phyloP scores from a whole-genome alignment of 2,113 vertebrate species.

The Brachypodius melanocephalos region DNA sequence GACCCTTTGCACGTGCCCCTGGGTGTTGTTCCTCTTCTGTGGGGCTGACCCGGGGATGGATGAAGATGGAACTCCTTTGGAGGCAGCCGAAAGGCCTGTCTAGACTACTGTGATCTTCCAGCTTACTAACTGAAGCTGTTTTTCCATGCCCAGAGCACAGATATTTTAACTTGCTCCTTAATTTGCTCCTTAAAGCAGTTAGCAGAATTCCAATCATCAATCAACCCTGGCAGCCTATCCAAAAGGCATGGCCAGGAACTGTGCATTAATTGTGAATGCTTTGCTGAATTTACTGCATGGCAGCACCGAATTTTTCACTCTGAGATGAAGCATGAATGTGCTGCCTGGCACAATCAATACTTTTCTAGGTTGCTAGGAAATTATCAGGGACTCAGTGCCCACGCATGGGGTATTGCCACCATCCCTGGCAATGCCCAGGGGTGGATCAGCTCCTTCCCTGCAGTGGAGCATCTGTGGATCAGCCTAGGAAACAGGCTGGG shows the following conservation, averaged over 20 bases:
- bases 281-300: constrained; percentile 30
- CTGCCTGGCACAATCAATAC: background rate
- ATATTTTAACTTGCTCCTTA: constrained; percentile 1
- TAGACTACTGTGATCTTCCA: background rate
- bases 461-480: background rate
- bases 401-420: background rate
- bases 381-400: background rate
- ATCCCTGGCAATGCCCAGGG: background rate
- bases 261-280: background rate
- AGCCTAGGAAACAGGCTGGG: background rate
- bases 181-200: constrained; percentile 35
- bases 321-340: background rate
- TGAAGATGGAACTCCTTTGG: background rate
- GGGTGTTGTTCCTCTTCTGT: background rate
- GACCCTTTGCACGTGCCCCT: accelerated
- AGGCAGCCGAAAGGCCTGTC: background rate
- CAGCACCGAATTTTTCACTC: constrained; percentile 3
- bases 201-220: constrained; percentile 11
- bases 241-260: background rate
- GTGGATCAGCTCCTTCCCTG: background rate
- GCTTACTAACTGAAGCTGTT: background rate
- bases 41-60: background rate
- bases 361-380: background rate
- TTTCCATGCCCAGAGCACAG: background rate
- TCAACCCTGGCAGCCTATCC: background rate